Base-by-base conservation (phyloP, 2,113 vertebrate species). In the Climacteris rufus region DNA sequence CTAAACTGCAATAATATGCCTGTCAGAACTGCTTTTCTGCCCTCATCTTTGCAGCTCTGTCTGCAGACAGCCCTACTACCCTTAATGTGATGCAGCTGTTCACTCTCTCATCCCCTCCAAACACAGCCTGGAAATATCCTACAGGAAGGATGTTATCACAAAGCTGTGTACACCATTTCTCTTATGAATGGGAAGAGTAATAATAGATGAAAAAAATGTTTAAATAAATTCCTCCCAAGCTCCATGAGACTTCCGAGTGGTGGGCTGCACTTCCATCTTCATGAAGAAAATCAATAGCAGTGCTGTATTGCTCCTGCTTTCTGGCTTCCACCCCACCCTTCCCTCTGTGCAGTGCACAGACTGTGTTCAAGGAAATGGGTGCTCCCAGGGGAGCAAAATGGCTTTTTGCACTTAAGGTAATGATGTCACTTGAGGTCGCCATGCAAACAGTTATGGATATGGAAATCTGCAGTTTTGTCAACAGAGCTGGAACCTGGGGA, bases 351-450 rank as follows among this genome's bases (percentile, higher is more conserved):
- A 61, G 42, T 63, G 37, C 31, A 91, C 70, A 80, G 74, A 35
- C n/a, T 30, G 33, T 47, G 53, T 60, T 80, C 79, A 91, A 95
- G 93, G 84, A 93, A 91, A 90, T 89, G 72, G 44, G 76, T 54
- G 39, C 21, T 83, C 87, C 92, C 47, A n/a, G 10, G 64, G 52
- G 83, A 93, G 22, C 40, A 87, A 75, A 92, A 94, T 2, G 25
- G 69, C 60, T 83, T 53, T 89, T 33, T 81, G 89, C 83, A 90
- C 87, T 96, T 94, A 92, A 90, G 63, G 87, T 91, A 97, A 96
- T 96, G 84, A 93, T 97, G 87, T 96, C 93, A 84, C 72, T 92
- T 87, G 57, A 96, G 92, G 86, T 92, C 23, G 0, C 71, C 63
- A 57, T 9, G 45, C 39, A 85, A 89, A 71, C 56, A 45, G 72